Conservation (phyloP, 2,113 vertebrate species). For the Ochotona curzoniae region DNA sequence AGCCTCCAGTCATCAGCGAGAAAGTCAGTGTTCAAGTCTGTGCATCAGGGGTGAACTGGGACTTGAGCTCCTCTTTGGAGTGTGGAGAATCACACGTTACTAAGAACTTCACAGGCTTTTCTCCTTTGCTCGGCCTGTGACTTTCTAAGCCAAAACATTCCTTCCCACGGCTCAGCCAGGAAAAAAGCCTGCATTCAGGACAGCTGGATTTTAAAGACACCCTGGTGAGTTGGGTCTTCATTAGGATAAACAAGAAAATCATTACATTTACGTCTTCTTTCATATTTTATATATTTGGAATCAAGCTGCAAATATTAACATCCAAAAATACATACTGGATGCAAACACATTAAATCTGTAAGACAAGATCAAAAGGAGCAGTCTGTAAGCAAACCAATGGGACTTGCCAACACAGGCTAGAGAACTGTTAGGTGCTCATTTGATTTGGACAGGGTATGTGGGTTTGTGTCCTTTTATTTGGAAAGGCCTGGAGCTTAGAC, state of each 20-base stretch:
- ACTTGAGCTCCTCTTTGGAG: neutral
- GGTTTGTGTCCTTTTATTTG: slow-evolving; percentile 1
- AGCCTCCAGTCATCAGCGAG: neutral
- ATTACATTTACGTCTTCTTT: slow-evolving; percentile 7
- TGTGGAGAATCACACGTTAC: neutral
- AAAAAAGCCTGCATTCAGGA: neutral
- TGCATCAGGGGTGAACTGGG: neutral
- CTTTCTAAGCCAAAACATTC: slow-evolving; percentile 36
- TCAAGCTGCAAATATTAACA: neutral
- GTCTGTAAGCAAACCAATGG: neutral
- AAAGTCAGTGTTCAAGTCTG: neutral
- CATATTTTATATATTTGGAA: neutral
- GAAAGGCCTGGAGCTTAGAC: neutral
- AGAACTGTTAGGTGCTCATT: neutral
- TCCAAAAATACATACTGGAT: neutral
- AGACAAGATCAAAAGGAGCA: neutral
- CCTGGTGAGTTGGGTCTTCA: slow-evolving; percentile 49
- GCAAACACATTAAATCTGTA: neutral
- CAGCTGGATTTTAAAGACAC: slow-evolving; percentile 48
- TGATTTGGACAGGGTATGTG: neutral
- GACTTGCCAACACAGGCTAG: neutral
- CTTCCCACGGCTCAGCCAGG: slow-evolving; percentile 5
- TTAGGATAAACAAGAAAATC: neutral
- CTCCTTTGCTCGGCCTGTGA: neutral
- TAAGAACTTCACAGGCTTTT: slow-evolving; percentile 3